phyloP scores from a whole-genome alignment of 2,113 vertebrate genomes.

The Perccottus glenii region DNA sequence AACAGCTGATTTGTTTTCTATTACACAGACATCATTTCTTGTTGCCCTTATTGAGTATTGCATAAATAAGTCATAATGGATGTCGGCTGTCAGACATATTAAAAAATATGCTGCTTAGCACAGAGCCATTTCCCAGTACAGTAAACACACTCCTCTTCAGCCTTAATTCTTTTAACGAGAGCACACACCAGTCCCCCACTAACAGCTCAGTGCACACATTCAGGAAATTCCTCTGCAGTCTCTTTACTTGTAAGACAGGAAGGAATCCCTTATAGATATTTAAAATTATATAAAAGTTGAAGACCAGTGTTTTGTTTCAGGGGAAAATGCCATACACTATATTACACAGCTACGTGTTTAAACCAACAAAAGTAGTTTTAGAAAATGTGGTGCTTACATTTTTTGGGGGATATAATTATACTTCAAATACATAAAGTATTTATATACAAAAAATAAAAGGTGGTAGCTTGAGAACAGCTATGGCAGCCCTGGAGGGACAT shows the following conservation, averaged over 20 bases:
- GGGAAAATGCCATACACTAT: background rate
- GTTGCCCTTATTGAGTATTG: background rate
- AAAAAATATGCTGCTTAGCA: conserved; percentile 5
- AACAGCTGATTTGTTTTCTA: background rate
- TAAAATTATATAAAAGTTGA: background rate
- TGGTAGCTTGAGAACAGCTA: no score
- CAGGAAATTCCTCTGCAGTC: background rate
- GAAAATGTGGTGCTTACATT: no score
- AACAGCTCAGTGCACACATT: background rate
- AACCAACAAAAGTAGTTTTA: no score
- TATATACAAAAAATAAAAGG: no score
- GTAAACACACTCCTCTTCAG: conserved; percentile 9
- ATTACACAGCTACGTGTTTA: no score
- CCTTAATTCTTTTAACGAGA: conserved; percentile 6
- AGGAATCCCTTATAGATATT: background rate
- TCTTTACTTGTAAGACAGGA: background rate
- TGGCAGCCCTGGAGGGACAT: no score
- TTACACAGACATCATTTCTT: background rate
- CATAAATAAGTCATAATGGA: conserved; percentile 1
- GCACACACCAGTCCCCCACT: conserved; percentile 6
- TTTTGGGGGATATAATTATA: no score
- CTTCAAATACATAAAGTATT: no score
- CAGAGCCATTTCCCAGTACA: conserved; percentile 15
- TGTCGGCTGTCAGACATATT: conserved; percentile 1
- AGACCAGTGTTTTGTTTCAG: background rate